Conservation (phyloP, 2,797 vertebrate genomes). For the Tolypeutes matacus region DNA sequence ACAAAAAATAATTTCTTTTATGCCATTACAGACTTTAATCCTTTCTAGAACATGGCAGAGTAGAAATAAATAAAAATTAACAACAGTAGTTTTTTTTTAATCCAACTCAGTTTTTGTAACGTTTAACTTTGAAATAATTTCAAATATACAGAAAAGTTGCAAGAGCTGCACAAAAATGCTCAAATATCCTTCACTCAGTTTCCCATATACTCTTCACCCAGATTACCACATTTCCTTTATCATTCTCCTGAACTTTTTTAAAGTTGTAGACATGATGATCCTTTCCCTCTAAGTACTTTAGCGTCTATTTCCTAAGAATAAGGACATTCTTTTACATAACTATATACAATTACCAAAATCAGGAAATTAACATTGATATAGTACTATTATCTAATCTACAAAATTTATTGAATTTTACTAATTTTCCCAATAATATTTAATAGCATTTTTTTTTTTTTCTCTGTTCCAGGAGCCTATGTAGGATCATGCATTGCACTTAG, state of each 20-base stretch:
- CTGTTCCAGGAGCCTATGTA: not conserved
- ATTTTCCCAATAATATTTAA: not conserved
- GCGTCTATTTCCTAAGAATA: slow-evolving; percentile 33
- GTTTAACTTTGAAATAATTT: slow-evolving; percentile 32
- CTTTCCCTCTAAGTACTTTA: not conserved
- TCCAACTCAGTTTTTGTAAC: not conserved
- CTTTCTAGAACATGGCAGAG: slow-evolving; percentile 7
- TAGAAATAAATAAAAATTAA: slow-evolving; percentile 45
- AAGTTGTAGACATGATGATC: not conserved
- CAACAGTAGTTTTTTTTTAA: slow-evolving; percentile 9
- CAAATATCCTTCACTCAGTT: not conserved
- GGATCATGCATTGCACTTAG: not conserved
- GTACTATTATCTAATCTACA: not conserved
- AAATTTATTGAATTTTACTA: slow-evolving; percentile 10
- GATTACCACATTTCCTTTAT: not conserved
- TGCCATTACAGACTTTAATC: not conserved
- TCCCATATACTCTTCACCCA: not conserved
- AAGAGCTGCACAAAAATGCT: not conserved
- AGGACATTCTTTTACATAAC: slow-evolving; percentile 29
- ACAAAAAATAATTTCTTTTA: no score
- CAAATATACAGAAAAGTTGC: not conserved
- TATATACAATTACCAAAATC: not conserved
- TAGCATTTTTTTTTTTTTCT: not conserved
- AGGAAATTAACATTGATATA: not conserved
- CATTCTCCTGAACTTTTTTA: not conserved